phyloP scores from a whole-genome alignment of 2,113 vertebrate species.

The Machaerirhynchus nigripectus region DNA sequence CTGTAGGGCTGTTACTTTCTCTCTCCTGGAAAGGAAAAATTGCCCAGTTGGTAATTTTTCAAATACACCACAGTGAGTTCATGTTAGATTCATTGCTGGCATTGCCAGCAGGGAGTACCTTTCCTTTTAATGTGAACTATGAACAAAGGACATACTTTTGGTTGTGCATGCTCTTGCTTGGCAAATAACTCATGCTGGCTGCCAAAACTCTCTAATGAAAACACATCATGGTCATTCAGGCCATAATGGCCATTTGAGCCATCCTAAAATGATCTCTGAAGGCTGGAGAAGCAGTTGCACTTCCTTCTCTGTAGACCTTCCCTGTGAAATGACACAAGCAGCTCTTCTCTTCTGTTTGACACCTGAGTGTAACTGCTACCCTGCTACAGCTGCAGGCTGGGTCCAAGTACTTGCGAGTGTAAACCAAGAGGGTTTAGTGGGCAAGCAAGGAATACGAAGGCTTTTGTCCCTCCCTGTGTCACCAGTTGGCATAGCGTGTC shows the following conservation, averaged over 20 bases:
- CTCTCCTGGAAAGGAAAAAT: not conserved
- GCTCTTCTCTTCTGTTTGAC: not conserved
- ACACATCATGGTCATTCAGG: not conserved
- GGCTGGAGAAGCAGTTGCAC: not conserved
- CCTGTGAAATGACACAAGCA: not conserved
- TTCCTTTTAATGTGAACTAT: not conserved
- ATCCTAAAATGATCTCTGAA: not conserved
- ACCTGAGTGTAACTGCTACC: not conserved
- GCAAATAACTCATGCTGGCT: not conserved
- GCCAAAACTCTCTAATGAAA: not conserved
- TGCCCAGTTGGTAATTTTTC: not conserved
- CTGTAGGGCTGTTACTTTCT: not conserved
- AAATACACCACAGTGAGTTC: not conserved
- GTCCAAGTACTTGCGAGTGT: not conserved
- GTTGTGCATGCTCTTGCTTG: not conserved
- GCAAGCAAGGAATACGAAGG: not conserved
- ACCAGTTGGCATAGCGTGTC: not conserved
- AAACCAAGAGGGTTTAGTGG: not conserved
- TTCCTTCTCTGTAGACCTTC: not conserved
- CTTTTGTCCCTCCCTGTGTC: not conserved
- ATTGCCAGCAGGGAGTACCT: not conserved
- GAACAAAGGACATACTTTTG: not conserved
- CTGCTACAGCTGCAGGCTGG: not conserved
- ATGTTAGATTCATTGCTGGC: not conserved
- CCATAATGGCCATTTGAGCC: not conserved